phyloP scores from a whole-genome alignment of 1,140 invertebrate species.

The Atta colombica region DNA sequence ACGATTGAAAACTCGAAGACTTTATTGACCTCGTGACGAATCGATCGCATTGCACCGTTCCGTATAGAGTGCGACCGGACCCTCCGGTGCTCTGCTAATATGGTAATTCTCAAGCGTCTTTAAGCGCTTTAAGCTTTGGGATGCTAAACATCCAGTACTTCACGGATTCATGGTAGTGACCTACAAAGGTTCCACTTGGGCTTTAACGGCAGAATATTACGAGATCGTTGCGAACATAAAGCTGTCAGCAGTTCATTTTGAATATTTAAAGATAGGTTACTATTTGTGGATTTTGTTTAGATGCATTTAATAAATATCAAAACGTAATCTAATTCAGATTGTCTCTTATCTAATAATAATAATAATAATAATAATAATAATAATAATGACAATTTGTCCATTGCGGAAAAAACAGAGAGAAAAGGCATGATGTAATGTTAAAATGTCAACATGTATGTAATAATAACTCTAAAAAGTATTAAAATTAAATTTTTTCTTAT shows the following conservation, averaged over 20 bases:
- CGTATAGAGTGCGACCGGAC: neutral
- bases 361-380: neutral
- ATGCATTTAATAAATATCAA: slow-evolving; percentile 38
- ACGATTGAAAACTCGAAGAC: neutral
- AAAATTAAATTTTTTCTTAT: neutral
- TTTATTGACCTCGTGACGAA: slow-evolving; percentile 3
- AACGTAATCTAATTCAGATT: slow-evolving; percentile 5
- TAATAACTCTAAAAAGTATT: neutral
- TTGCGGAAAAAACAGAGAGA: neutral
- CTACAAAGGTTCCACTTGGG: slow-evolving; percentile 59
- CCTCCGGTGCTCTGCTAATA: slow-evolving; percentile 32
- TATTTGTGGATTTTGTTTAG: neutral
- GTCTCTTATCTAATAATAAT: neutral
- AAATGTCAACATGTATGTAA: neutral
- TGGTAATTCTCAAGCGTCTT: slow-evolving; percentile 70
- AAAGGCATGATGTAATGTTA: neutral
- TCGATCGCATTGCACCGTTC: slow-evolving; percentile 31
- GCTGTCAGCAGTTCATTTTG: slow-evolving; percentile 26
- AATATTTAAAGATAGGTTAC: slow-evolving; percentile 17
- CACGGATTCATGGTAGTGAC: slow-evolving; percentile 51
- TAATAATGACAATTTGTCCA: neutral
- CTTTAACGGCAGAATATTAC: slow-evolving; percentile 62
- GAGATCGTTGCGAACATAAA: slow-evolving; percentile 38
- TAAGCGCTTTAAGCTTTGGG: slow-evolving; percentile 54
- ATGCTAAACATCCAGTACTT: slow-evolving; percentile 52